phyloP scores from a whole-genome alignment of 2,797 vertebrate species.

The Anisognathus igniventris region DNA sequence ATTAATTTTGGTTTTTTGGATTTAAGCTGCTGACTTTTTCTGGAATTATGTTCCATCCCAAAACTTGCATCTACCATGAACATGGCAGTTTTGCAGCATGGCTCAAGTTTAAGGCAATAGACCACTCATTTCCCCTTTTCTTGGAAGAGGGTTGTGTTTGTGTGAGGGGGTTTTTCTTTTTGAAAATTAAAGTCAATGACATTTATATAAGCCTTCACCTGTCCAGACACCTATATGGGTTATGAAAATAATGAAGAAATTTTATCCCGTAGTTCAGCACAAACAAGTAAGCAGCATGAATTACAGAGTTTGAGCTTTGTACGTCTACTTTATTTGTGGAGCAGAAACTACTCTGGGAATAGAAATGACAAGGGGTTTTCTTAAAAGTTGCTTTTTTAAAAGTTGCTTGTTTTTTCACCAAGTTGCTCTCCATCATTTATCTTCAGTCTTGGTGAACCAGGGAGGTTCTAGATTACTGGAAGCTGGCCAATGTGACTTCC shows the following conservation, averaged over 20 bases:
- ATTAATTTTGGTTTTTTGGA: background rate
- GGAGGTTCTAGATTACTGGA: background rate
- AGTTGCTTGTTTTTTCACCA: too few relatives aligned
- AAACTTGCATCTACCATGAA: background rate
- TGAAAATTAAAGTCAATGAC: background rate
- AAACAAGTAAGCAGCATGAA: background rate
- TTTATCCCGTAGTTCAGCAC: background rate
- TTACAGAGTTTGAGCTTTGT: background rate
- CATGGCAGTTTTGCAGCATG: background rate
- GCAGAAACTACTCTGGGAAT: background rate
- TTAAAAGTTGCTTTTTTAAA: too few relatives aligned
- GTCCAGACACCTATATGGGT: background rate
- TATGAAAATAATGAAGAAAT: background rate
- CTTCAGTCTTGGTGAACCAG: too few relatives aligned
- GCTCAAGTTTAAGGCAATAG: background rate
- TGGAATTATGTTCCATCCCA: background rate
- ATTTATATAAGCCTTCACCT: background rate
- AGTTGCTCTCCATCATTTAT: background rate
- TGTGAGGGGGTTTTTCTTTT: background rate
- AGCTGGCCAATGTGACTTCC: accelerated
- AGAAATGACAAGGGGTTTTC: accelerated
- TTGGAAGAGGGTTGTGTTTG: accelerated
- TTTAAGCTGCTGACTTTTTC: background rate
- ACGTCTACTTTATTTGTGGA: background rate
- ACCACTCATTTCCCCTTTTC: background rate